A percentile compares a stretch with the other conserved stretches of the same genome.
Evolutionary conservation across 2,888 invertebrate species (phyloP).

Genomic region (Neoscelio sp.): DNA sequence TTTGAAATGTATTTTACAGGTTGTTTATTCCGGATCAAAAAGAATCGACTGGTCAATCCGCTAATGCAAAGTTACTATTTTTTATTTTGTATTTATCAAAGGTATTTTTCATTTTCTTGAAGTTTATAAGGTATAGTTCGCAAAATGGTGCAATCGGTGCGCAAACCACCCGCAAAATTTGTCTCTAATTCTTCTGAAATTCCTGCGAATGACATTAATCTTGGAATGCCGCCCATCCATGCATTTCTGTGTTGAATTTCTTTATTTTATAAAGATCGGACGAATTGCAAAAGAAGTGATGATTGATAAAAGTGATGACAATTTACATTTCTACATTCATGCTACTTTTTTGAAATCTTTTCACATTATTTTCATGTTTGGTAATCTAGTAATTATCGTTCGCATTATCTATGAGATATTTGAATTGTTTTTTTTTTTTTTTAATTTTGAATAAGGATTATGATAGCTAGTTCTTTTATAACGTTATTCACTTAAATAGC

Average conservation of each 20-base stretch:
- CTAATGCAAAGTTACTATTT: slow-evolving; percentile 31
- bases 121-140: slow-evolving; percentile 7
- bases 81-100: slow-evolving; percentile 44
- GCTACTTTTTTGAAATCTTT: too few relatives aligned
- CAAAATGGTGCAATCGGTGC: too few relatives aligned
- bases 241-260: slow-evolving; percentile 4
- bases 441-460: background rate
- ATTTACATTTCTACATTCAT: too few relatives aligned
- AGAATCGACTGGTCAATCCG: slow-evolving; percentile 28
- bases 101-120: slow-evolving; percentile 22
- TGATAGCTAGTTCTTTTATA: too few relatives aligned
- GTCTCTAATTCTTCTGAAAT: slow-evolving; percentile 3
- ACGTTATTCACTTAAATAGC: slow-evolving; percentile 5
- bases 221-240: slow-evolving; percentile 26
- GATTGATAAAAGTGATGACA: too few relatives aligned
- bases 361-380: too few relatives aligned
- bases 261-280: background rate
- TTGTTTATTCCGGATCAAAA: slow-evolving; percentile 37
- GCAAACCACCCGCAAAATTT: too few relatives aligned
- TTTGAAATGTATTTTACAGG: slow-evolving; percentile 41
- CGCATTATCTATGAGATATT: too few relatives aligned
- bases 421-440: too few relatives aligned
- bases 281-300: too few relatives aligned
- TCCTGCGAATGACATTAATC: slow-evolving; percentile 18
- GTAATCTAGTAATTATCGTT: too few relatives aligned